phyloP scores from a whole-genome alignment of 1,140 invertebrate genomes.

The Drosophila mojavensis region DNA sequence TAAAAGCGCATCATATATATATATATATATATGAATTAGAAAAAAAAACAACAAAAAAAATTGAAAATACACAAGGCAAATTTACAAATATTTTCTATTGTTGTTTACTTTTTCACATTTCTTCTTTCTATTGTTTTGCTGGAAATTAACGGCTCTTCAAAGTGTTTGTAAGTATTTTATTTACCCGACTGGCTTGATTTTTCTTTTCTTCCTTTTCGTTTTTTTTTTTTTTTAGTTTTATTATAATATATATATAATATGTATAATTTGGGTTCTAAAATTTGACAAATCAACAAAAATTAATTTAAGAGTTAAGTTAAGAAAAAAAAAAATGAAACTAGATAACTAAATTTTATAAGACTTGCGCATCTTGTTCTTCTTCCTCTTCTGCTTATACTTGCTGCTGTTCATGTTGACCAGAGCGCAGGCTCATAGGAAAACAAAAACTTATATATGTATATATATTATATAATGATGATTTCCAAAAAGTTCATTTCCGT shows the following conservation, averaged over 20 bases:
- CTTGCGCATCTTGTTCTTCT: slow-evolving; percentile 15
- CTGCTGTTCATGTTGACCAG: background rate
- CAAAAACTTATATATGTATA: slow-evolving; percentile 39
- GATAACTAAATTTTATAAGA: slow-evolving; percentile 27
- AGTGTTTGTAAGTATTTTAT: background rate
- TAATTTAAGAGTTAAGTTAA: slow-evolving; percentile 30
- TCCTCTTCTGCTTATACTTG: background rate
- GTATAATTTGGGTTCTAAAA: slow-evolving; percentile 20
- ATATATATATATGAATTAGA: background rate
- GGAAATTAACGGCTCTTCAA: slow-evolving; percentile 12
- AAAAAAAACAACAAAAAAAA: background rate
- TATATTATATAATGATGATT: slow-evolving; percentile 33
- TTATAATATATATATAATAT: slow-evolving; percentile 26
- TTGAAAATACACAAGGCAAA: slow-evolving; percentile 31
- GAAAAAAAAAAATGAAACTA: slow-evolving; percentile 18
- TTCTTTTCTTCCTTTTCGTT: background rate
- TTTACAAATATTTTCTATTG: slow-evolving; percentile 19
- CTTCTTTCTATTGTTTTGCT: slow-evolving; percentile 11
- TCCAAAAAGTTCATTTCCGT: slow-evolving; percentile 20
- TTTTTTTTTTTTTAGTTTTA: slow-evolving; percentile 16
- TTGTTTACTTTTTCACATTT: slow-evolving; percentile 3
- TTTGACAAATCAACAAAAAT: slow-evolving; percentile 44
- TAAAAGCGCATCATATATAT: slow-evolving; percentile 31
- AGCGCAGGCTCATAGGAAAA: slow-evolving; percentile 15
- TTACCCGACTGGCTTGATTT: slow-evolving; percentile 16